Percentiles rank a stretch among this genome's conserved stretches.
Evolutionary conservation across 2,113 vertebrate species (phyloP).

Genomic region (Laticauda colubrina): DNA sequence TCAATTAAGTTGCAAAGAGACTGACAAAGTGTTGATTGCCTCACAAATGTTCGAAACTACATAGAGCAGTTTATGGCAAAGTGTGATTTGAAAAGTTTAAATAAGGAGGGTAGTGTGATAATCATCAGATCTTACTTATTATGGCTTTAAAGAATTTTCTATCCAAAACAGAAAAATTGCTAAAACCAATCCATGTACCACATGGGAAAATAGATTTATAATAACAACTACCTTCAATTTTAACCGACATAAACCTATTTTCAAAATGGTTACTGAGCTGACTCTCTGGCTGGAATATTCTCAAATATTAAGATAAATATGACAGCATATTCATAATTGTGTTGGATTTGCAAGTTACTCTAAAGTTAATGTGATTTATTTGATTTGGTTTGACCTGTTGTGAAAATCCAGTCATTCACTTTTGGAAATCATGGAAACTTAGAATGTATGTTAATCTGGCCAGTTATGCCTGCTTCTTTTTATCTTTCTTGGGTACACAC

Average conservation of each 20-base stretch:
- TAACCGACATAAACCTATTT: background rate
- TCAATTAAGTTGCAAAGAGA: background rate
- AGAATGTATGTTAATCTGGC: background rate
- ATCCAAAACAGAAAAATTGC: background rate
- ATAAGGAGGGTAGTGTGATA: background rate
- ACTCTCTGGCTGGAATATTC: background rate
- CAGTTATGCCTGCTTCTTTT: background rate
- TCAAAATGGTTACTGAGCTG: background rate
- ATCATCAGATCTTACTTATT: background rate
- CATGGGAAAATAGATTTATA: background rate
- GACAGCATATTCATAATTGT: background rate
- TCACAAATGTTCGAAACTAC: background rate
- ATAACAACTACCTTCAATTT: background rate
- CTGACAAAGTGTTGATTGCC: background rate
- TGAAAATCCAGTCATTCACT: background rate
- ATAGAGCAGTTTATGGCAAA: background rate
- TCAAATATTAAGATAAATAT: background rate
- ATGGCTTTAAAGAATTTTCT: background rate
- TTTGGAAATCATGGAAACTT: background rate
- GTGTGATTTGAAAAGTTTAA: background rate
- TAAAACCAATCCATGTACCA: background rate
- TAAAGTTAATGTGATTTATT: background rate
- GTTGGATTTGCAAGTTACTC: background rate
- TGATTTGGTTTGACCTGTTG: background rate
- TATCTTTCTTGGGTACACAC: background rate